Evolutionary conservation across 2,113 vertebrate genomes (phyloP).

Genomic region (Saccopteryx leptura): DNA sequence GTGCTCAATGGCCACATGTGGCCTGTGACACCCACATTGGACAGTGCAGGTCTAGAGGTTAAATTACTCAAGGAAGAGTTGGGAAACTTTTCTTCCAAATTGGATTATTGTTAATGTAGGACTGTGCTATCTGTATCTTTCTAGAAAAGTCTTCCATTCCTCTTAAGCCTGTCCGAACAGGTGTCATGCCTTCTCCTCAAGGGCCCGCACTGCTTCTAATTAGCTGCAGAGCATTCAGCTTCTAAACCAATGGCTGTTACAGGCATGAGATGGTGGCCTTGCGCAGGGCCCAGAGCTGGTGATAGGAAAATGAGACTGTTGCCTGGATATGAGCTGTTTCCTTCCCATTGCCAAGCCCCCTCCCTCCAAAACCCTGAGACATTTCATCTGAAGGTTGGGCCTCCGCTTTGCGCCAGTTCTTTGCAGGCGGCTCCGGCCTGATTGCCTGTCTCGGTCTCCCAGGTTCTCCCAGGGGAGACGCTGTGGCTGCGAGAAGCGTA

Average conservation of each 20-base stretch:
- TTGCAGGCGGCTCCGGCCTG: not conserved
- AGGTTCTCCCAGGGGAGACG: not conserved
- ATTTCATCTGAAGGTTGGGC: not conserved
- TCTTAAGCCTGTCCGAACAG: not conserved
- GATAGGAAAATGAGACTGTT: conserved; percentile 35
- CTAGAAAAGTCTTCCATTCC: not conserved
- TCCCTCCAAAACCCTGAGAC: not conserved
- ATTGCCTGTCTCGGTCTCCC: not conserved
- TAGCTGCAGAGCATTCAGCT: fast-evolving
- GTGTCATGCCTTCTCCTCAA: not conserved
- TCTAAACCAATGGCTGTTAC: not conserved
- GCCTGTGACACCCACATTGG: not conserved
- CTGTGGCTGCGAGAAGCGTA: not conserved
- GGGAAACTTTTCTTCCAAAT: not conserved
- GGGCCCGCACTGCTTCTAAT: not conserved
- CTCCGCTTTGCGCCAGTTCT: not conserved
- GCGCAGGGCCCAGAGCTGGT: not conserved
- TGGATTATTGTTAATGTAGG: not conserved
- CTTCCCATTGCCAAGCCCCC: not conserved
- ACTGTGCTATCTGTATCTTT: not conserved
- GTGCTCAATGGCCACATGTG: not conserved
- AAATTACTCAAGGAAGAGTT: not conserved
- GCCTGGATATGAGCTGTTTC: not conserved
- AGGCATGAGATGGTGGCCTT: not conserved
- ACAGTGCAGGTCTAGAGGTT: not conserved